Evolutionary conservation across 2,797 vertebrate genomes (phyloP), one percentile per base, ranked within the genome.

Genomic region (Sebastes diaconus): DNA sequence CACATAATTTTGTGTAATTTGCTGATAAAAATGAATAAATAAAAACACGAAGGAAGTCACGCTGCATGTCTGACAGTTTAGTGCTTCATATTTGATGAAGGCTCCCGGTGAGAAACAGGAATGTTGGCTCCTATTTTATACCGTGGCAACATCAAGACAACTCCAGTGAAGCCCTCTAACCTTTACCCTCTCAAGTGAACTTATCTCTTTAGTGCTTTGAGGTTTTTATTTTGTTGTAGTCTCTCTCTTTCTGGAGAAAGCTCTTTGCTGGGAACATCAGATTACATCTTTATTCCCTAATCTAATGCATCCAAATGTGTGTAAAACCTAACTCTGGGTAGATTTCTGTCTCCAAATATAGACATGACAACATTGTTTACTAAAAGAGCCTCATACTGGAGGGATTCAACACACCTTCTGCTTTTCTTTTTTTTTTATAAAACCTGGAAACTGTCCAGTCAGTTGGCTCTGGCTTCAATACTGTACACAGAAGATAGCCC

Each of bases 391-490:
- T 70, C 60, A 39, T 9, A 11, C 66, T 46, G 77, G 36, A 80
- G 46, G 75, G 74, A 86, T 55, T 78, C 46, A 74, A 27, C 73
- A 75, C 83, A 84, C 83, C 87, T 88, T 42, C 70, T 61, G 75
- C 36, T 67, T 73, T 46, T 39, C 57, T 10, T 69, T 10, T 67
- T 72, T 36, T 39, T 69, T 6, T 69, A 68, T 57, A 24, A 66
- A 80, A 73, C 29, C 70, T 91, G 85, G 86, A 89, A 79, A 63
- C 16, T 8, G 61, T 87, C 83, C 86, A 86, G 60, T 55, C 22
- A 36, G 68, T 83, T 87, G 89, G 87, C 86, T 88, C 80, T 3
- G 27, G 50, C 75, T 85, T 89, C 80, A 84, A 74, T 75, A 63
- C 75, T 79, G 52, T 24, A 63, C 72, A 75, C 84, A 85, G 81